Evolutionary conservation across 2,888 invertebrate species (phyloP), one percentile per base, ranked within the genome.

Genomic region (Vesta saturnalis): DNA sequence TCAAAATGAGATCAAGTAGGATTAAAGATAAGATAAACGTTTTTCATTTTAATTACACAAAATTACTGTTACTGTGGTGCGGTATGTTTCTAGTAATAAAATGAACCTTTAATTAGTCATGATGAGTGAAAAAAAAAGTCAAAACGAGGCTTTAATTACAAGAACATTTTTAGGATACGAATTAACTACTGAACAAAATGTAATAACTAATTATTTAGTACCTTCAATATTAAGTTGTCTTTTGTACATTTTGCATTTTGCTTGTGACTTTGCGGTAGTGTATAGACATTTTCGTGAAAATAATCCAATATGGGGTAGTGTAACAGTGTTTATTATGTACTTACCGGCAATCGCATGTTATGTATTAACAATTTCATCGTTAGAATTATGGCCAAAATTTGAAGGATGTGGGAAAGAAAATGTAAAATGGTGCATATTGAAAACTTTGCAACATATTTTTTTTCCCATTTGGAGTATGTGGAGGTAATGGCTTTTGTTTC

Each of bases 241-340:
- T 0, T 81, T 92, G 22, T 94, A 91, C 75, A 84, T 92, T 35
- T 83, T 89, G 1, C 86, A 93, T 60, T 89, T 92, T 43, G 88
- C 91, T 15, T 88, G 88, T 47, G 94, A 94, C 79, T 80, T 91
- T 23, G 89, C 89, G 0, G 85, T 93, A 1, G 87, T 90, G 58
- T 85, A 87, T 70, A 89, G 90, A 78, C 90, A 92, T 78, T 88
- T 88, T 72, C 84, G 84, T 15, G 88, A 88, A 75, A 85, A 86
- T 2, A 88, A 91, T 79, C 83, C 87, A 14, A 81, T 84, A 65
- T 86, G 85, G 79, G 87, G 84, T 1, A 80, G 82, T 35, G 77
- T 86, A 8, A 88, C 88, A 0, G 60, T 87, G 15, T 77, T 83
- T 49, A 78, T 87, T 39, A 82, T 88, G 72, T 83, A 85, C 56